These are phyloP conservation scores for Clusia tigrina DNA, from an alignment of 2,888 invertebrate species.

Conservation along the genomic window DNA sequence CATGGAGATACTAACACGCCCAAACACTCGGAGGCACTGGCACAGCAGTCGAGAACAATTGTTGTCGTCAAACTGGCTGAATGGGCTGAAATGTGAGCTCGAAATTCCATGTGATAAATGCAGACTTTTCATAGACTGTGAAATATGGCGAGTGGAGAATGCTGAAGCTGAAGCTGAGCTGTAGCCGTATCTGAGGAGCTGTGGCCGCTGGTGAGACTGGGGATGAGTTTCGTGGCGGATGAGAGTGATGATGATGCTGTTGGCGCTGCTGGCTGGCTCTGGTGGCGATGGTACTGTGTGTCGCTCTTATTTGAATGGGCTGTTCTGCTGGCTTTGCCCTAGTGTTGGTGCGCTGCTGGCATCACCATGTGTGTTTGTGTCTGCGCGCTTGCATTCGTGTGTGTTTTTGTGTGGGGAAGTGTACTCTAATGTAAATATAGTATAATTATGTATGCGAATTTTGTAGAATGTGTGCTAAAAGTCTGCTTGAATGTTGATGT, in stretches of 20 bases:
- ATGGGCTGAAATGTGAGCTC: slow-evolving; percentile 12
- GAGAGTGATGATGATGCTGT: too few relatives aligned
- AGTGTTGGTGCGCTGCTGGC: slow-evolving; percentile 8
- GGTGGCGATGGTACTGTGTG: too few relatives aligned
- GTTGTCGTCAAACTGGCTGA: slow-evolving; percentile 37
- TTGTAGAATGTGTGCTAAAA: slow-evolving; percentile 10
- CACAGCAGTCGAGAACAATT: too few relatives aligned
- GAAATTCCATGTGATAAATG: slow-evolving; percentile 4
- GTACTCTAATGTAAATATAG: slow-evolving; percentile 12
- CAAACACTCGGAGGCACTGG: slow-evolving; percentile 7
- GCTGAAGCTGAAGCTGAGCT: not conserved
- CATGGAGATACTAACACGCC: not conserved
- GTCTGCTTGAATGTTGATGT: slow-evolving; percentile 10
- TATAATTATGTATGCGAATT: slow-evolving; percentile 32
- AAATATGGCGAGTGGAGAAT: slow-evolving; percentile 22
- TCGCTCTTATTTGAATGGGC: too few relatives aligned
- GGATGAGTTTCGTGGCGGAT: slow-evolving; percentile 30
- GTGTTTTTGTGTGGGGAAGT: slow-evolving; percentile 15
- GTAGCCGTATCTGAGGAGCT: slow-evolving; percentile 10
- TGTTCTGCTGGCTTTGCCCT: slow-evolving; percentile 17
- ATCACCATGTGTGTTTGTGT: not conserved
- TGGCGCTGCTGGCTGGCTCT: too few relatives aligned
- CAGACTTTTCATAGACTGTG: slow-evolving; percentile 35
- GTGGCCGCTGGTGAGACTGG: slow-evolving; percentile 27
- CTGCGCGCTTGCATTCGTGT: slow-evolving; percentile 12